These are phyloP conservation scores for Spisula subtruncata DNA, from an alignment of 2,888 invertebrate genomes.

Conservation along the genomic window DNA sequence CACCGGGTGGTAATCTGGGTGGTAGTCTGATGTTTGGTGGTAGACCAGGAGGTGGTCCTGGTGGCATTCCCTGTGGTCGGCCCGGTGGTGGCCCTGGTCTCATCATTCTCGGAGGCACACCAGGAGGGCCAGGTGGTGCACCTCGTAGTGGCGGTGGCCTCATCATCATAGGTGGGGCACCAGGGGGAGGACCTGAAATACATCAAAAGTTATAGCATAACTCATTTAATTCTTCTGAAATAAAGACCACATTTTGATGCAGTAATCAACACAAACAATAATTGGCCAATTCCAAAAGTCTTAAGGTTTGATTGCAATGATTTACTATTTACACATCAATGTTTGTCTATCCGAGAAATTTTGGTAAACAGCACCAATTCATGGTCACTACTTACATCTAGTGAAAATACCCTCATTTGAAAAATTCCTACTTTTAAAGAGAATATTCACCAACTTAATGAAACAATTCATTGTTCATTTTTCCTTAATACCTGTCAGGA, in stretches of 20 bases:
- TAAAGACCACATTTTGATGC: background rate
- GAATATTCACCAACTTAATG: no score
- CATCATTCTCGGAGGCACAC: constrained; percentile 85
- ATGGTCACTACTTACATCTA: no score
- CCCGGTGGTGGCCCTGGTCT: constrained; percentile 87
- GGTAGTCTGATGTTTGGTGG: constrained; percentile 84
- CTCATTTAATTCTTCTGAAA: background rate
- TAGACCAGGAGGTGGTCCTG: constrained; percentile 86
- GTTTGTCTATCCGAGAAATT: no score
- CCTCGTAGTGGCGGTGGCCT: constrained; percentile 79
- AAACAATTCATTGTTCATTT: no score
- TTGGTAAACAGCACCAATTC: no score
- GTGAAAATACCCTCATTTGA: no score
- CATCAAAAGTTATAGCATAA: background rate
- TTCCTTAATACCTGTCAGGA: no score
- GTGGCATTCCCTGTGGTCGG: constrained; percentile 86
- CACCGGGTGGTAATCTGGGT: constrained; percentile 89
- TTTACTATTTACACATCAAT: no score
- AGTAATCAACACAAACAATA: background rate
- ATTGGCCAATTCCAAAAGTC: no score
- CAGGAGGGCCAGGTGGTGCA: constrained; percentile 76
- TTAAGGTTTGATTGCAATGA: no score
- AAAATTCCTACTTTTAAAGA: no score
- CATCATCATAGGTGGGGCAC: constrained; percentile 89
- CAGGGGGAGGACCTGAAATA: constrained; percentile 88